A percentile compares a stretch with the other conserved stretches of the same genome.
phyloP scores from a whole-genome alignment of 2,113 vertebrate genomes.

The Abramis brama region DNA sequence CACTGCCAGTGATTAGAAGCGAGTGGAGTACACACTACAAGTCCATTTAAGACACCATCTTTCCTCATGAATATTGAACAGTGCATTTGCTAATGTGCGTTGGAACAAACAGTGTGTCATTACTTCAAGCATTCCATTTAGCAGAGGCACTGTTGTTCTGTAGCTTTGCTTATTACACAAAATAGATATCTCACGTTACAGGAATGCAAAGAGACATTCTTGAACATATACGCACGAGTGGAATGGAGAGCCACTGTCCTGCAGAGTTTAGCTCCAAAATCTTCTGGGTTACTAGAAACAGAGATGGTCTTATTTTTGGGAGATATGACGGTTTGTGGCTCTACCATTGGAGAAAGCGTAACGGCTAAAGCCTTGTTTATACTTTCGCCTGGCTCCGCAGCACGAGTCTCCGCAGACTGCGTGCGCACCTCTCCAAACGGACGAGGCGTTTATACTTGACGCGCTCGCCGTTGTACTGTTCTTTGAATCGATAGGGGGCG shows the following conservation, averaged over 20 bases:
- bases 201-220: background rate
- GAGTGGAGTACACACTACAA: background rate
- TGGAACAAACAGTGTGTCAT: slow-evolving; percentile 22
- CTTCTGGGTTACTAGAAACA: too few relatives aligned
- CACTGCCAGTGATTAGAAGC: background rate
- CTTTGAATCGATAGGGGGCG: too few relatives aligned
- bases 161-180: background rate
- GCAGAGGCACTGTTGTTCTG: background rate
- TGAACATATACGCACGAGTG: background rate
- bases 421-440: too few relatives aligned
- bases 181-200: background rate
- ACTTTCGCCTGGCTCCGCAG: too few relatives aligned
- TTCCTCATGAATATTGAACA: slow-evolving; percentile 35
- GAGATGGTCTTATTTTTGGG: too few relatives aligned
- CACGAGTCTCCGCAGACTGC: too few relatives aligned
- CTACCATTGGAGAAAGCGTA: too few relatives aligned
- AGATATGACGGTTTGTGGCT: too few relatives aligned
- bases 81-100: slow-evolving; percentile 1
- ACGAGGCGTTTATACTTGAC: too few relatives aligned
- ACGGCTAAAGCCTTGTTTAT: too few relatives aligned
- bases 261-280: too few relatives aligned
- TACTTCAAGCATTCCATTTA: slow-evolving; percentile 15
- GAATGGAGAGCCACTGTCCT: background rate
- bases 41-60: slow-evolving; percentile 13
- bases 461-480: too few relatives aligned